Evolutionary conservation across 2,888 invertebrate genomes (phyloP).

Genomic region (Heteromyza rotundicornis): DNA sequence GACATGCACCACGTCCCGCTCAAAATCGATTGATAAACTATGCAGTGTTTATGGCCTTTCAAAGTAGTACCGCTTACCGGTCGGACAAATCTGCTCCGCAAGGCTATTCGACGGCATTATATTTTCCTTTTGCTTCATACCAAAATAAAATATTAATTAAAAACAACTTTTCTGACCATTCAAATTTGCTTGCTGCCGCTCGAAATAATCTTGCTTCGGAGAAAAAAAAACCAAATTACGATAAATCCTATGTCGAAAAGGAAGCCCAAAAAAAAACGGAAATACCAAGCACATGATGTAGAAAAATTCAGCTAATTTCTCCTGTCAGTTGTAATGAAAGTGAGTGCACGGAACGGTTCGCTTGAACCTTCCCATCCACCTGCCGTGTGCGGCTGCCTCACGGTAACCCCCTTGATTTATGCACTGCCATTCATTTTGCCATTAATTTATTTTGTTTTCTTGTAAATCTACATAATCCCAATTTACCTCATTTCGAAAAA

Average conservation of each 20-base stretch:
- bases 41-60: no score
- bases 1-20: no score
- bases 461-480: conserved; percentile 24
- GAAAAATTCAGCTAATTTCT: conserved; percentile 19
- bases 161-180: background rate
- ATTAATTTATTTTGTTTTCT: conserved; percentile 24
- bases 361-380: conserved; percentile 4
- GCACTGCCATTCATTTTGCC: conserved; percentile 24
- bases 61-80: no score
- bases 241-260: conserved; percentile 2
- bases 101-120: no score
- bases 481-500: conserved; percentile 23
- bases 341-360: conserved; percentile 14
- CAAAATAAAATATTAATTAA: conserved; percentile 2
- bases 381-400: background rate
- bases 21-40: no score
- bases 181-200: no score
- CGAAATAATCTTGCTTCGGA: background rate
- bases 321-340: conserved; percentile 15
- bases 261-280: conserved; percentile 3
- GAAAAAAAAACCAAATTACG: background rate
- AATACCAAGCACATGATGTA: background rate
- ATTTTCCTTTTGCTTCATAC: no score
- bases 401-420: conserved; percentile 22
- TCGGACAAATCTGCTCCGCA: no score